These are phyloP conservation scores for Zoanthus sansibaricus DNA, from an alignment of 92 coral and sea anemone species.

Conservation along the genomic window DNA sequence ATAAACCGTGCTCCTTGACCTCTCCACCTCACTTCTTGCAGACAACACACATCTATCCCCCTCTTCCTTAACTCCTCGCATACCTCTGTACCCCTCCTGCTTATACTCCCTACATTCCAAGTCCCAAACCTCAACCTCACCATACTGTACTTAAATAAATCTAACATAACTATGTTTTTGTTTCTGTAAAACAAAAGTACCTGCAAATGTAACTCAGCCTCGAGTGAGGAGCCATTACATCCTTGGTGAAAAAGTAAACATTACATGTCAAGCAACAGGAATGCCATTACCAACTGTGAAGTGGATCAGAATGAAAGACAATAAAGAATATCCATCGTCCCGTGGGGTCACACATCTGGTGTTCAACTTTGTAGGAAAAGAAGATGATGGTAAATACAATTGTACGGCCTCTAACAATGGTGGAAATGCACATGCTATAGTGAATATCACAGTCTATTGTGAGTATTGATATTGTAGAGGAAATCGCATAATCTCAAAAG, in stretches of 20 bases:
- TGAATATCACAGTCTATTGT: neutral
- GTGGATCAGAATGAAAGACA: neutral
- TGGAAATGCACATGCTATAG: neutral
- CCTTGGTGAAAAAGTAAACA: neutral
- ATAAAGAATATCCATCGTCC: neutral
- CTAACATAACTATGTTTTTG: too few species aligned
- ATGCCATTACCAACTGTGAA: neutral
- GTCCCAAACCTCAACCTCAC: too few species aligned
- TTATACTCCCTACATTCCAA: too few species aligned
- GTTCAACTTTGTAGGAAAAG: neutral
- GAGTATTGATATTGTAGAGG: too few species aligned
- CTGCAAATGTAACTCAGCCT: neutral
- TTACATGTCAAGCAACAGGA: neutral
- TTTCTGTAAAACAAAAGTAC: too few species aligned
- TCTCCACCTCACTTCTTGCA: too few species aligned
- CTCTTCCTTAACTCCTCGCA: too few species aligned
- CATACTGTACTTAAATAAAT: too few species aligned
- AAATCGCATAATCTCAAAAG: too few species aligned
- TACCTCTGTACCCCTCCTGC: too few species aligned
- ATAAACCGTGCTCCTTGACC: too few species aligned
- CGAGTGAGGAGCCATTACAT: neutral
- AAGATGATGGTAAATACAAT: neutral
- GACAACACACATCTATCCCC: too few species aligned
- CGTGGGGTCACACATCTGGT: neutral
- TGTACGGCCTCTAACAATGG: neutral